Evolutionary conservation across 2,797 vertebrate species (phyloP).

Genomic region (Erethizon dorsatum): DNA sequence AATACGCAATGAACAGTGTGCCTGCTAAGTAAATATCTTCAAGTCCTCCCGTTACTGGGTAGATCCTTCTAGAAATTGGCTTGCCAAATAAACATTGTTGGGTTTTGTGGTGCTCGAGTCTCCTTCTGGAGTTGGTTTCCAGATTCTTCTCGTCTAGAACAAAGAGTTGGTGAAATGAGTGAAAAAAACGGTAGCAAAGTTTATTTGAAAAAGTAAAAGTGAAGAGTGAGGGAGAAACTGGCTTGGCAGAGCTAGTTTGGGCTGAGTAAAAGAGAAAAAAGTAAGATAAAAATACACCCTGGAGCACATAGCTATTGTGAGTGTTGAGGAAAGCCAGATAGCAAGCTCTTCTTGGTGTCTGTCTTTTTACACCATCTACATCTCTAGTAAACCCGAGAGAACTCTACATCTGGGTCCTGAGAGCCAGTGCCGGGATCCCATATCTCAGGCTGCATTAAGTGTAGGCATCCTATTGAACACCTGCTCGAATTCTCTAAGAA

Average conservation of each 20-base stretch:
- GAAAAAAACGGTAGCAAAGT: background rate
- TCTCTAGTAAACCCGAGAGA: no score
- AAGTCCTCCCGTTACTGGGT: background rate
- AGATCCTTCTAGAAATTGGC: background rate
- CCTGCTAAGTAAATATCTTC: background rate
- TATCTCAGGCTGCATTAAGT: no score
- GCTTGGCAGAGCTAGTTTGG: background rate
- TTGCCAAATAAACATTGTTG: background rate
- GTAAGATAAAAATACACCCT: no score
- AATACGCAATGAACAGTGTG: background rate
- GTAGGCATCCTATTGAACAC: no score
- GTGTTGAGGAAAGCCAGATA: no score
- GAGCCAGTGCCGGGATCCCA: no score
- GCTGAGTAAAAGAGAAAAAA: no score
- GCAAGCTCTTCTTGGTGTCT: no score
- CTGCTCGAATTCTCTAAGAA: no score
- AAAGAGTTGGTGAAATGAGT: background rate
- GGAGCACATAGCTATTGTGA: no score
- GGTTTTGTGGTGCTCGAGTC: background rate
- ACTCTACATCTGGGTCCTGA: no score
- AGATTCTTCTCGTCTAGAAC: background rate
- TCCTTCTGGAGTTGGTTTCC: background rate
- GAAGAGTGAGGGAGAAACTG: background rate
- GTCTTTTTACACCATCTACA: no score
- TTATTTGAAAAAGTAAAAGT: background rate